phyloP scores from a whole-genome alignment of 2,113 vertebrate genomes.

The Ameiurus melas region DNA sequence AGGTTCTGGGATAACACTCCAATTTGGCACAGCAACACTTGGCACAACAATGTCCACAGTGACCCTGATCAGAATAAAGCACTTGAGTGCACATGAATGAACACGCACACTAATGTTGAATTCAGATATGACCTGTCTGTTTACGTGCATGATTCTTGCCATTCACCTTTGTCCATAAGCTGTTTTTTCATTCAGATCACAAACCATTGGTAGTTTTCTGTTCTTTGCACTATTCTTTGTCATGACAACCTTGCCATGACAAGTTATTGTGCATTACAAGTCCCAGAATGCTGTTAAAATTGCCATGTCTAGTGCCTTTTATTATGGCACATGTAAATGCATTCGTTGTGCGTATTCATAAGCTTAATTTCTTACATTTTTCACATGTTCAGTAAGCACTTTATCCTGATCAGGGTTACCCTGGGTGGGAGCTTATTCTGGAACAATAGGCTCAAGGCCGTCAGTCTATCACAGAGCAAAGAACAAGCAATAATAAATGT shows the following conservation, averaged over 20 bases:
- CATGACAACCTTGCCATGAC: background rate
- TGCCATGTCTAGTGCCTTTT: background rate
- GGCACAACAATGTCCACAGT: background rate
- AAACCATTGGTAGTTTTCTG: background rate
- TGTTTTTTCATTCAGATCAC: background rate
- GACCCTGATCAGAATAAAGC: background rate
- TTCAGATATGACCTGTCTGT: background rate
- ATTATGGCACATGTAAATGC: background rate
- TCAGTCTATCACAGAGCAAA: background rate
- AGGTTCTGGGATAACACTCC: background rate
- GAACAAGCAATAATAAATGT: background rate
- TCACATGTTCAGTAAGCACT: background rate
- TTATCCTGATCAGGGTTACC: background rate
- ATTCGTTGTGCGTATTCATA: no score
- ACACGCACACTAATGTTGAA: background rate
- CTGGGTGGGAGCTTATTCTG: background rate
- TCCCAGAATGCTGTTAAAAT: background rate
- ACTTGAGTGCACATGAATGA: background rate
- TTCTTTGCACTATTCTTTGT: background rate
- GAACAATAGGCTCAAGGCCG: background rate
- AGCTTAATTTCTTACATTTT: background rate
- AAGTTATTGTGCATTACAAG: background rate
- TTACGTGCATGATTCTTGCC: background rate
- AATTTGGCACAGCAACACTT: background rate
- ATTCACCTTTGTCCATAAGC: background rate